These are phyloP conservation scores for Chalcis sispes DNA, from an alignment of 2,888 invertebrate species.

Conservation along the genomic window DNA sequence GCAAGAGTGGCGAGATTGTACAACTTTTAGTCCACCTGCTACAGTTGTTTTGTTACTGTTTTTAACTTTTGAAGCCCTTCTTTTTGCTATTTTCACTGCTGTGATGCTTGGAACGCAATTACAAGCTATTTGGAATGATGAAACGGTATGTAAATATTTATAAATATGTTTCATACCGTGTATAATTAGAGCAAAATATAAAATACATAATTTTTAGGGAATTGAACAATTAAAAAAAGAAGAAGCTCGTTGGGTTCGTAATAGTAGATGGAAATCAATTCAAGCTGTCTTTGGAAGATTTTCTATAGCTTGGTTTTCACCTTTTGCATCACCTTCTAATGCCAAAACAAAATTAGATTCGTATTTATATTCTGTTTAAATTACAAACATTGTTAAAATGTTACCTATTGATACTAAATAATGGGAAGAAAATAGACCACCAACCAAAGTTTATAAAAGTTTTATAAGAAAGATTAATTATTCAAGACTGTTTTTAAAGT, in stretches of 20 bases:
- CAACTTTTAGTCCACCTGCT: conserved; percentile 94
- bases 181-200: conserved; percentile 2
- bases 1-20: conserved; percentile 96
- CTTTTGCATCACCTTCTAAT: conserved; percentile 89
- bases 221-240: conserved; percentile 98
- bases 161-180: conserved; percentile 5
- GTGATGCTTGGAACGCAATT: conserved; percentile 98
- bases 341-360: conserved; percentile 87
- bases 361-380: conserved; percentile 90
- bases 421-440: conserved; percentile 7
- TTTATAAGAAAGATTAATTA: conserved; percentile 2
- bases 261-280: conserved; percentile 95
- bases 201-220: conserved; percentile 80
- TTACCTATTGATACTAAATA: conserved; percentile 4
- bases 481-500: conserved; percentile 28
- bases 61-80: conserved; percentile 93
- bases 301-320: conserved; percentile 95
- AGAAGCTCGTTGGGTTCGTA: conserved; percentile 93
- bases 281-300: conserved; percentile 98
- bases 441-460: conserved; percentile 17
- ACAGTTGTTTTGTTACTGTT: conserved; percentile 95
- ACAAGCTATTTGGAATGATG: conserved; percentile 98
- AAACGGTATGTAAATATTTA: conserved; percentile 83
- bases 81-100: conserved; percentile 98
- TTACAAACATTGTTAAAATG: background rate